Base-by-base conservation (phyloP, 2,797 vertebrate genomes). In the Arctocebus calabarensis region DNA sequence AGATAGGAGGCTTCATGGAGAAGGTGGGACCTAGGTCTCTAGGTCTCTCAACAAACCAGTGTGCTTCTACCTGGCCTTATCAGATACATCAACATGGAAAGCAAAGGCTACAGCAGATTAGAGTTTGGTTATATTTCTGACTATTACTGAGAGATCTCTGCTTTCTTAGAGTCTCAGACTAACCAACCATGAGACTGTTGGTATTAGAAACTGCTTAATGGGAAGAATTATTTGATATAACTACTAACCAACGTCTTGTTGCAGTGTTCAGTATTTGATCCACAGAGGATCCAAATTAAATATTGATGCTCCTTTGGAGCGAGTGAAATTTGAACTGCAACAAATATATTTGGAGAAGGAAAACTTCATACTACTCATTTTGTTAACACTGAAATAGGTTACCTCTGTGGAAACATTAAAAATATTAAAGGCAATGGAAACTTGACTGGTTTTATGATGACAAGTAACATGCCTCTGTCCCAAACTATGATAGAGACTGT, bases 371-470 rank as follows among this genome's bases (percentile, higher is more conserved):
- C 32, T 70, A 11, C 34, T 70, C n/a, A 32, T 79, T 79, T 84
- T 45, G 48, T 59, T 84, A 73, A 92, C 20, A n/a, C 32, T 73
- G 25, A 93, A 34, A 75, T 85, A 9, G 2, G 37, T 61, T 90
- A 34, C 14, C 29, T 70, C 70, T n/a, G 7, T 32, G 34, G 19
- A 77, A 93, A 14, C 23, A 10, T 75, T 89, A 86, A 20, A 90
- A 77, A 77, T 70, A 62, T 66, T 59, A 74, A 20, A n/a, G 78
- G 59, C n/a, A 62, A 23, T 78, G n/a, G 29, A 61, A 85, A n/a
- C 32, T 37, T 73, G 40, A 77, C 62, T 92, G 66, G 52, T 91
- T 91, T 83, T 81, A 71, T 81, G 74, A 82, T 68, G 77, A 84
- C 45, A 71, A 87, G 37, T 27, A 55, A 37, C 48, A 57, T 40